Evolutionary conservation across 2,113 vertebrate species (phyloP).

Genomic region (Halichoerus grypus): DNA sequence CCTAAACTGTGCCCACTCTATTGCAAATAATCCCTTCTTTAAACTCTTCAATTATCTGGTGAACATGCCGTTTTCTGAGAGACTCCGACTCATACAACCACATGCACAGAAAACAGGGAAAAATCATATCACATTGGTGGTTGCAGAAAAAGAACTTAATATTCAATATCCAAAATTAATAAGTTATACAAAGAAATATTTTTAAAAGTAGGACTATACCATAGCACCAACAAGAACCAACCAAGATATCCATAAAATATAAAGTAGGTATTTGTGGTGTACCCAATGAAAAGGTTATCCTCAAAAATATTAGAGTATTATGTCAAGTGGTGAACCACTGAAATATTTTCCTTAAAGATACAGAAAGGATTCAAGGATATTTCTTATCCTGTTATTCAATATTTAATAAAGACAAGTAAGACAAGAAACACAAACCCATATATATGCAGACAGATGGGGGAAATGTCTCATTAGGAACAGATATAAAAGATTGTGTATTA

Average conservation of each 20-base stretch:
- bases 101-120: not conserved
- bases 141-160: not conserved
- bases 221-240: not conserved
- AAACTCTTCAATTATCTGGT: not conserved
- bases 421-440: not conserved
- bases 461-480: not conserved
- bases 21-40: not conserved
- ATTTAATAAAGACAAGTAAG: not conserved
- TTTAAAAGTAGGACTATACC: not conserved
- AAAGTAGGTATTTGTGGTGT: not conserved
- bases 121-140: not conserved
- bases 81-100: not conserved
- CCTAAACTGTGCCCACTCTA: not conserved
- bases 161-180: not conserved
- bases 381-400: not conserved
- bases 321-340: not conserved
- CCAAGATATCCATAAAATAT: not conserved
- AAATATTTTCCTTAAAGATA: not conserved
- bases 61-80: not conserved
- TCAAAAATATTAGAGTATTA: not conserved
- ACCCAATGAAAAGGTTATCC: not conserved
- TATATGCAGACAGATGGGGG: not conserved
- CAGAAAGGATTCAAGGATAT: not conserved
- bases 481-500: not conserved
- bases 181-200: not conserved